A percentile compares a stretch with the other conserved stretches of the same genome.
Evolutionary conservation across 2,113 vertebrate genomes (phyloP).

Genomic region (Blennius ocellaris): DNA sequence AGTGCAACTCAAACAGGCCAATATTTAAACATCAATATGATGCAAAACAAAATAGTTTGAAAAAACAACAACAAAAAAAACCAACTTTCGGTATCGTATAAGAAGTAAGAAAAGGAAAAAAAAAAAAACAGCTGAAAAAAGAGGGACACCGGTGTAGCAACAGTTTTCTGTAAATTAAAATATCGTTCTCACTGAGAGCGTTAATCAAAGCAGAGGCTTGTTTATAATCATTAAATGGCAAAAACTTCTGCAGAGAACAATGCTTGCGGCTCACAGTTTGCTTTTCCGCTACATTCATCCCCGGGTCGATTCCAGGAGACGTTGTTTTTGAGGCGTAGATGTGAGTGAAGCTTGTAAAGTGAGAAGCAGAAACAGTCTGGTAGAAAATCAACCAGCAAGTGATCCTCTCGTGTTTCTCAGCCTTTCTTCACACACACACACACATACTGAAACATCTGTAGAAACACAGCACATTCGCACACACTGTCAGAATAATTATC

Average conservation of each 20-base stretch:
- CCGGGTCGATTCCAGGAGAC: neutral
- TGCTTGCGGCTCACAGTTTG: neutral
- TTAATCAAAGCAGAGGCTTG: conserved; percentile 54
- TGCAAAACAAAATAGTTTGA: conserved; percentile 60
- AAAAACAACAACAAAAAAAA: conserved; percentile 12
- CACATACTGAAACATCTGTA: conserved; percentile 16
- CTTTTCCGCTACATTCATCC: conserved; percentile 7
- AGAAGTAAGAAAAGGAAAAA: too few relatives aligned
- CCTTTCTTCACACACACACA: conserved; percentile 4
- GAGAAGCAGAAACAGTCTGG: conserved; percentile 16
- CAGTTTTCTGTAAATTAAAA: conserved; percentile 38
- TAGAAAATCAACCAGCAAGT: neutral
- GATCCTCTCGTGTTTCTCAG: neutral
- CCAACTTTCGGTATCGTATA: neutral
- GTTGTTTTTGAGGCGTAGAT: conserved; percentile 2
- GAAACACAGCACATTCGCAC: conserved; percentile 2
- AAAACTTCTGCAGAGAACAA: conserved; percentile 4
- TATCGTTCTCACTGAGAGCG: conserved; percentile 84
- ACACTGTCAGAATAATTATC: neutral
- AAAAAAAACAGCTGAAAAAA: conserved; percentile 13
- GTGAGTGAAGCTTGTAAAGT: conserved; percentile 23
- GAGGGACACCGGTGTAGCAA: neutral
- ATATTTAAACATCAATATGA: conserved; percentile 83
- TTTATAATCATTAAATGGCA: conserved; percentile 16
- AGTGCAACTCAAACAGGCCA: conserved; percentile 26